phyloP scores from a whole-genome alignment of 2,797 vertebrate species.

The Protosalanx chinensis region DNA sequence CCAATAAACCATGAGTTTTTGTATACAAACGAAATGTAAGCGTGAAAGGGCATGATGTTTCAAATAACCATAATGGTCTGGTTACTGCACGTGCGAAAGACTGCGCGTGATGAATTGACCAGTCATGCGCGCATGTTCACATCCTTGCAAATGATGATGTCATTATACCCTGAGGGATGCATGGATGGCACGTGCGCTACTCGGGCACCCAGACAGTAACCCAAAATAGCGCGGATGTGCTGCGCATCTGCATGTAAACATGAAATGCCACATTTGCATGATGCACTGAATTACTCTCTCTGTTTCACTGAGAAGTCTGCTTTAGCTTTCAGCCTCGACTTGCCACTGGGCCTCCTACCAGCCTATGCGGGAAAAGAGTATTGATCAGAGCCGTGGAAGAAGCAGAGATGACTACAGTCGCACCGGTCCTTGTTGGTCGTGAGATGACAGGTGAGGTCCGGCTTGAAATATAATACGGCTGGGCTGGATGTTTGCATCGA shows the following conservation, averaged over 20 bases:
- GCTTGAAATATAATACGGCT: no score
- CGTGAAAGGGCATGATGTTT: no score
- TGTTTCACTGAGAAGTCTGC: neutral
- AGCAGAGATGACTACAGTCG: slow-evolving; percentile 51
- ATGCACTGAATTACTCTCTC: neutral
- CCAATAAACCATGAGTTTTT: no score
- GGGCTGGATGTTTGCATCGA: neutral
- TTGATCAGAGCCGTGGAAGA: neutral
- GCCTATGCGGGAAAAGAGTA: neutral
- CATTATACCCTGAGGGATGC: slow-evolving; percentile 42
- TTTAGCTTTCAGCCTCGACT: slow-evolving; percentile 21
- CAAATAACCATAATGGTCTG: no score
- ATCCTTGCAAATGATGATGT: slow-evolving; percentile 52
- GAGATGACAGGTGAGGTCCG: slow-evolving; percentile 59
- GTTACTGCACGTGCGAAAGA: neutral
- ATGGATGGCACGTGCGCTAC: slow-evolving; percentile 46
- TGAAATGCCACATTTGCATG: no score
- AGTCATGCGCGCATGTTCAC: slow-evolving; percentile 38
- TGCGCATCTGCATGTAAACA: neutral
- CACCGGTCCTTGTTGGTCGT: slow-evolving; percentile 14
- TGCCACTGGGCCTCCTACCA: neutral
- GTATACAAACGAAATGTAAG: no score
- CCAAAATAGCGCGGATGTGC: neutral
- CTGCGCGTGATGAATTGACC: slow-evolving; percentile 31
- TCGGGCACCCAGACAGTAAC: slow-evolving; percentile 24